A percentile compares a stretch with the other conserved stretches of the same genome.
These are phyloP conservation scores for Brachyopa scutellaris DNA, from an alignment of 2,888 invertebrate species.

Conservation along the genomic window DNA sequence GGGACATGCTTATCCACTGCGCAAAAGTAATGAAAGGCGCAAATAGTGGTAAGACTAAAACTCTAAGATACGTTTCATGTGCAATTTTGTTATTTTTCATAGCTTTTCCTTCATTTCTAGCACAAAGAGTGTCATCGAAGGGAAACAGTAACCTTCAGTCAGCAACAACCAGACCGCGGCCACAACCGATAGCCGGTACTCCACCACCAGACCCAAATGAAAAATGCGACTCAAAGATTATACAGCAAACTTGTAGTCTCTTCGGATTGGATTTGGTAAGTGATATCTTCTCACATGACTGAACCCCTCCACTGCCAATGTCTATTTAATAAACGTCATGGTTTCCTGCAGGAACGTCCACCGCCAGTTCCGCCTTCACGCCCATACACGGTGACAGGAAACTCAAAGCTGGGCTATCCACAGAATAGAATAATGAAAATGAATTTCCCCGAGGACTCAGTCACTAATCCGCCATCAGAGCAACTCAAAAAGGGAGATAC, in stretches of 20 bases:
- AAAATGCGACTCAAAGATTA: constrained; percentile 93
- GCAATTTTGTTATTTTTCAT: constrained; percentile 70
- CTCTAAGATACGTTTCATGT: constrained; percentile 70
- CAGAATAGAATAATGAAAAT: constrained; percentile 95
- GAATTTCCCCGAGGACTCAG: constrained; percentile 88
- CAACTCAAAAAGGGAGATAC: constrained; percentile 91
- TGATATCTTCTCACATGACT: constrained; percentile 53
- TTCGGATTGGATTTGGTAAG: constrained; percentile 93
- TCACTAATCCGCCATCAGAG: constrained; percentile 78
- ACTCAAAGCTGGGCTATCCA: constrained; percentile 95
- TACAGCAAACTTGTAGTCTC: constrained; percentile 94
- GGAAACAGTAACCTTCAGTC: constrained; percentile 79
- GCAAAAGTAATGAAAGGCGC: constrained; percentile 77
- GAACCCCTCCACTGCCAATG: not conserved
- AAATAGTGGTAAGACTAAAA: constrained; percentile 76
- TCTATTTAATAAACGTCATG: constrained; percentile 53
- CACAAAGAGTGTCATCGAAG: constrained; percentile 80
- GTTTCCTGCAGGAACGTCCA: constrained; percentile 88
- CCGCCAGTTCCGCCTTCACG: constrained; percentile 96
- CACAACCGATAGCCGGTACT: constrained; percentile 95
- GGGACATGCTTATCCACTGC: constrained; percentile 74
- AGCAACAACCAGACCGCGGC: constrained; percentile 88
- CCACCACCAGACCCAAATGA: constrained; percentile 93
- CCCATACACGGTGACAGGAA: constrained; percentile 94
- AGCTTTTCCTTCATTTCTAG: constrained; percentile 73